Base-by-base conservation (phyloP, 2,113 vertebrate genomes). In the Calidris pygmaea region DNA sequence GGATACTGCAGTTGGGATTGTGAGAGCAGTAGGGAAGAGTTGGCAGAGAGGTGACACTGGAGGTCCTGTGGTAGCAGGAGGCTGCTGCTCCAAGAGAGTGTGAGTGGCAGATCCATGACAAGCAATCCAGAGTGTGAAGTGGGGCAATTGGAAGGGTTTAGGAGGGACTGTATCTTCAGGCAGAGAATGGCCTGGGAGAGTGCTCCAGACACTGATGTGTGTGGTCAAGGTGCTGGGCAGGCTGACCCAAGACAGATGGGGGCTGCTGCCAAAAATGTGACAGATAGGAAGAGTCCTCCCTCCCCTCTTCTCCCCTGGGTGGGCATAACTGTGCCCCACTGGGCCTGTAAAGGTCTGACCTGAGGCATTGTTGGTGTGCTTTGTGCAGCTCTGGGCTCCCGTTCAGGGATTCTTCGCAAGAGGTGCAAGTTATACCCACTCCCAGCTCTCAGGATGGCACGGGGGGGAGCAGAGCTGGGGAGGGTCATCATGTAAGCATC, bases 401-500 rank as follows among this genome's bases (percentile, higher is more conserved):
- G 0, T 20, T 56, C 63, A 74, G 73, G 48, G 37, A 23, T 8
- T 23, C 34, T 35, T 62, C 65, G 81, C 70, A 37, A 29, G 45
- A 71, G 30, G 1, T 34, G 30, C 66, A 53, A 59, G 39, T n/a
- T 74, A 27, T 30, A 41, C 50, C 30, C 45, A 67, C 48, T 74
- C 68, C 50, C 85, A 50, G 32, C 43, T 45, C 80, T 60, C 48
- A 6, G 85, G 41, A 53, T 18, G 32, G 32, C 3, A 1, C 0
- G 1, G 29, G 41, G 10, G 35, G 19, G 15, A 74, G 50, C 43
- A 27, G 29, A 39, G 22, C 66, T 43, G 39, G 41, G 78, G 10
- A 67, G 3, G 19, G 26, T 16, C 56, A 14, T 8, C 63, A 34
- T 0, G 0, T 24, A 16, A 30, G 9, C 90, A 15, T 30, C 60